Percentiles rank a stretch among this genome's conserved stretches.
Evolutionary conservation across 2,113 vertebrate genomes (phyloP).

Genomic region (Capricornis sumatraensis): DNA sequence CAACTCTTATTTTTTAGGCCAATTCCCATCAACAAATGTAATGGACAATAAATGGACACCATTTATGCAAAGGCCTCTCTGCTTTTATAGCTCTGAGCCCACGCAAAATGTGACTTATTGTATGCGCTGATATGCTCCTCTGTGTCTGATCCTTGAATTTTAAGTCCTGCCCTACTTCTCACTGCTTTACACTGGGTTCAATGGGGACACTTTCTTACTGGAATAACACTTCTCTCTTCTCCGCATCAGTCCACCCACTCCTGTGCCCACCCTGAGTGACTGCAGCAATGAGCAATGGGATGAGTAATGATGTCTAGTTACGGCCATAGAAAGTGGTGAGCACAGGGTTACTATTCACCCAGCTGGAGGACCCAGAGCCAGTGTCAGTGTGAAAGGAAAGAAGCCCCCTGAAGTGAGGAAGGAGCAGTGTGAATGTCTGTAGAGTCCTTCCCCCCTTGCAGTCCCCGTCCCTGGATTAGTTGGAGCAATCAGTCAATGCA

Average conservation of each 20-base stretch:
- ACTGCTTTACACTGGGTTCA: neutral
- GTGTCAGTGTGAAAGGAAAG: neutral
- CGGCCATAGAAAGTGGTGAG: neutral
- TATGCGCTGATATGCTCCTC: neutral
- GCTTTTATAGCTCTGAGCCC: neutral
- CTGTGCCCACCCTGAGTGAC: neutral
- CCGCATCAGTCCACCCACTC: neutral
- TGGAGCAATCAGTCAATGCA: neutral
- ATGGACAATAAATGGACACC: neutral
- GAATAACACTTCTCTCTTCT: neutral
- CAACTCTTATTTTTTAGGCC: neutral
- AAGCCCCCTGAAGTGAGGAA: neutral
- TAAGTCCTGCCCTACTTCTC: neutral
- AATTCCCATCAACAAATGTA: neutral
- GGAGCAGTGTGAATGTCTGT: neutral
- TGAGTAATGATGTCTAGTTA: neutral
- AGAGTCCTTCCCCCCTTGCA: neutral
- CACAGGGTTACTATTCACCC: no score
- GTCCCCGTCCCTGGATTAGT: no score
- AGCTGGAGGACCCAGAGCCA: neutral
- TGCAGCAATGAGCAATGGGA: neutral
- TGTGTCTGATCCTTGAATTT: neutral
- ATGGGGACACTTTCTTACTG: neutral
- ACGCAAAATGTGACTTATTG: neutral
- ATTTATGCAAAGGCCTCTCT: neutral